These are phyloP conservation scores for Eunapius fragilis DNA, from an alignment of 37 sponge, comb jelly and placozoan genomes.

Conservation along the genomic window DNA sequence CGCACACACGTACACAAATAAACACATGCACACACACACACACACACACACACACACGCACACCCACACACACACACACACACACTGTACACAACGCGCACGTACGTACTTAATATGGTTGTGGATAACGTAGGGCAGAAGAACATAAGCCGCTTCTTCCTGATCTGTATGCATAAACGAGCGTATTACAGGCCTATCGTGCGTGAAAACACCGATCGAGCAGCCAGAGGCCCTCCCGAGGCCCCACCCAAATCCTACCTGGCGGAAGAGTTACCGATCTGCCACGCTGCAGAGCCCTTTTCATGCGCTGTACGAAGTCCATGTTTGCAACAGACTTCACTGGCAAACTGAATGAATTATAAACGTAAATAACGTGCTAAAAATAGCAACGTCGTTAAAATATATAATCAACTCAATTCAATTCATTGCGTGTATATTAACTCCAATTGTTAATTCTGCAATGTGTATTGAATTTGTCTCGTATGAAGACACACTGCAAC, in stretches of 20 bases:
- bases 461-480: too few relatives aligned
- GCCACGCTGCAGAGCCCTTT: conserved; percentile 70
- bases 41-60: not conserved
- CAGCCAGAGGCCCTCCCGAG: not conserved
- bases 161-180: conserved; percentile 37
- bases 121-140: conserved; percentile 80
- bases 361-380: too few relatives aligned
- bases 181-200: too few relatives aligned
- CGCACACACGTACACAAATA: too few relatives aligned
- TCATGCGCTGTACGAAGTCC: conserved; percentile 72
- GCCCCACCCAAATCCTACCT: conserved; percentile 26
- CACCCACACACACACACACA: not conserved
- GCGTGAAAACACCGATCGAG: not conserved
- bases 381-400: too few relatives aligned
- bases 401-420: too few relatives aligned
- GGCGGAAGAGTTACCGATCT: conserved; percentile 83
- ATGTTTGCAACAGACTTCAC: conserved; percentile 13
- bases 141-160: conserved; percentile 68
- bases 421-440: too few relatives aligned
- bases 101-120: conserved; percentile 64
- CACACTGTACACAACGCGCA: not conserved
- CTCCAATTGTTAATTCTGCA: too few relatives aligned
- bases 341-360: too few relatives aligned
- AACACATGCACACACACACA: too few relatives aligned
- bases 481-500: too few relatives aligned